Conservation (phyloP, 2,888 invertebrate species). For the Lasius fuliginosus region DNA sequence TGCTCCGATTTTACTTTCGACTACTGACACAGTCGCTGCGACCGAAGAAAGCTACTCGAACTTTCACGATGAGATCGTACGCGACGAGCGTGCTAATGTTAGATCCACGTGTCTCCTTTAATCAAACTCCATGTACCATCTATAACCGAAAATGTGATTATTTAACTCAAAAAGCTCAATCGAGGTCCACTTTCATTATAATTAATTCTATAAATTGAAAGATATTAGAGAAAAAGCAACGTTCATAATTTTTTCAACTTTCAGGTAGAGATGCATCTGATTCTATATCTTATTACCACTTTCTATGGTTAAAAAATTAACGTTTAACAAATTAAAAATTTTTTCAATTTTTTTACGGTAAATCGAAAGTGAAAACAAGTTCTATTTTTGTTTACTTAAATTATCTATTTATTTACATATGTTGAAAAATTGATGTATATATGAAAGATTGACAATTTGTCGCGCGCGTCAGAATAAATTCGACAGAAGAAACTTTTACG, state of each 20-base stretch:
- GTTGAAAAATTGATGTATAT: background rate
- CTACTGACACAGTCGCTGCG: conserved; percentile 35
- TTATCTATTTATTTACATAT: background rate
- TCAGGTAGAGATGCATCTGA: background rate
- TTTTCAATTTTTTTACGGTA: background rate
- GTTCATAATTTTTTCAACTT: background rate
- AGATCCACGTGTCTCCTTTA: background rate
- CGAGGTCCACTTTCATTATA: background rate
- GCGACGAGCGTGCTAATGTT: conserved; percentile 23
- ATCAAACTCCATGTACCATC: background rate
- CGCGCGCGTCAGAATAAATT: background rate
- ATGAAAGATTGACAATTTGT: background rate
- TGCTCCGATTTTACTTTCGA: conserved; percentile 72
- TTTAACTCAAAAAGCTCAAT: background rate
- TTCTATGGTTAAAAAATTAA: background rate
- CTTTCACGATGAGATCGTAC: conserved; percentile 33
- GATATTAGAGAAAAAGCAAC: background rate
- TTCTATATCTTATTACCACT: background rate
- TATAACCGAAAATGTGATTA: background rate
- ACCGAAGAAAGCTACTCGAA: conserved; percentile 33
- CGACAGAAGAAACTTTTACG: background rate
- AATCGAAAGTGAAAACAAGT: background rate
- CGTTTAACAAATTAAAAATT: background rate
- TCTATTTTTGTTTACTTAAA: background rate
- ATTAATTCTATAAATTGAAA: background rate